These are phyloP conservation scores for Tenthredo livida DNA, from an alignment of 2,888 invertebrate species.

Conservation along the genomic window DNA sequence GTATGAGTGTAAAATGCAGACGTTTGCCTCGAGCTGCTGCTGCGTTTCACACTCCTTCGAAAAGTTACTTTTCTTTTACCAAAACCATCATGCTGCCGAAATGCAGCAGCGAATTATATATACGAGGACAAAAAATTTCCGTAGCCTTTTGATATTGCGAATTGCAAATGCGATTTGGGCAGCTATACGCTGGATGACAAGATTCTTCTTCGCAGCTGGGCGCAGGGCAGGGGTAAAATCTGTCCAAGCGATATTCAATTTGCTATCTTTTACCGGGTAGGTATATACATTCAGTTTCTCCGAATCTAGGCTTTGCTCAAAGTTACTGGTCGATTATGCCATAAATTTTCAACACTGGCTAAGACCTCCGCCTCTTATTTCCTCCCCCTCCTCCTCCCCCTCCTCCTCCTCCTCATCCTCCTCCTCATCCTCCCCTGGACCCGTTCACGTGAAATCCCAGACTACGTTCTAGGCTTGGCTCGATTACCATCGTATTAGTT, in stretches of 20 bases:
- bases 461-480: conserved; percentile 49
- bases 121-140: no score
- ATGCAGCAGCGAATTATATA: no score
- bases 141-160: background rate
- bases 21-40: background rate
- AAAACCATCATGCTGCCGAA: no score
- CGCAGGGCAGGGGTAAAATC: background rate
- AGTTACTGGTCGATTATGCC: conserved; percentile 25
- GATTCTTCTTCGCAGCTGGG: background rate
- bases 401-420: no score
- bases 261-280: background rate
- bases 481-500: conserved; percentile 74
- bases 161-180: background rate
- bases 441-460: conserved; percentile 2
- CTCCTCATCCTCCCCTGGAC: background rate
- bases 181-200: background rate
- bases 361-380: background rate
- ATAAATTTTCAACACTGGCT: conserved; percentile 37
- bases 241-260: conserved; percentile 30
- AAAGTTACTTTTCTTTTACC: background rate
- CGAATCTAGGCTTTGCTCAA: conserved; percentile 17
- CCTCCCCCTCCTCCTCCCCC: background rate
- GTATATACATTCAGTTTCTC: background rate
- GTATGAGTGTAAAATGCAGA: background rate
- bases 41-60: background rate